Evolutionary conservation across 2,888 invertebrate genomes (phyloP).

Genomic region (Pyrocoelia pectoralis): DNA sequence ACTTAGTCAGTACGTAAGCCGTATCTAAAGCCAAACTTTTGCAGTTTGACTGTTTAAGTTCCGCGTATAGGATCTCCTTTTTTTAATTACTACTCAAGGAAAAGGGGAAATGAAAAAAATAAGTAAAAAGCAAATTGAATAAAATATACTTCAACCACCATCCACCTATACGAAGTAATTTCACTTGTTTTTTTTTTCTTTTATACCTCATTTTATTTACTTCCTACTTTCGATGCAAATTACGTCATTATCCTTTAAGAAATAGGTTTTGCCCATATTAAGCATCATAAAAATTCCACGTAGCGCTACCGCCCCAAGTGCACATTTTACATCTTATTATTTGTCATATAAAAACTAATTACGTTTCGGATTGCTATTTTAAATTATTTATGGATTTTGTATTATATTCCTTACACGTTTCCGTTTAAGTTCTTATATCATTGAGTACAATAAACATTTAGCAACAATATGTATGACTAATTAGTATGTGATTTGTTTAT

Average conservation of each 20-base stretch:
- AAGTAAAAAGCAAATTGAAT: no score
- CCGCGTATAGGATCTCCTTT: no score
- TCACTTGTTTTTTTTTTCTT: constrained; percentile 23
- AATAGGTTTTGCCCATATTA: constrained; percentile 35
- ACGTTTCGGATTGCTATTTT: constrained; percentile 29
- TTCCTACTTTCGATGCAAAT: constrained; percentile 40
- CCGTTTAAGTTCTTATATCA: no score
- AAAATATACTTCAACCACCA: background rate
- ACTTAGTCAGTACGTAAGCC: no score
- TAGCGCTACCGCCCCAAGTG: constrained; percentile 25
- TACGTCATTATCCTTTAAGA: constrained; percentile 38
- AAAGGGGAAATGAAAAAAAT: no score
- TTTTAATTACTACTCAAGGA: no score
- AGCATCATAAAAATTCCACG: constrained; percentile 28
- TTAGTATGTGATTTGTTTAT: no score
- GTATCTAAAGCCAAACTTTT: no score
- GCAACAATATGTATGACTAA: no score
- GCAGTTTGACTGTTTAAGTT: no score
- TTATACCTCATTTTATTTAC: constrained; percentile 34
- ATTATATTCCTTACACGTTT: no score
- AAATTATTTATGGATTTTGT: constrained; percentile 15
- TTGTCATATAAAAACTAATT: constrained; percentile 34
- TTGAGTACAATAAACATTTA: no score
- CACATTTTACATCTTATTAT: constrained; percentile 35
- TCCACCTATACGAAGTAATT: background rate